Evolutionary conservation across 2,888 invertebrate species (phyloP).

Genomic region (Cacoxenus indagator): DNA sequence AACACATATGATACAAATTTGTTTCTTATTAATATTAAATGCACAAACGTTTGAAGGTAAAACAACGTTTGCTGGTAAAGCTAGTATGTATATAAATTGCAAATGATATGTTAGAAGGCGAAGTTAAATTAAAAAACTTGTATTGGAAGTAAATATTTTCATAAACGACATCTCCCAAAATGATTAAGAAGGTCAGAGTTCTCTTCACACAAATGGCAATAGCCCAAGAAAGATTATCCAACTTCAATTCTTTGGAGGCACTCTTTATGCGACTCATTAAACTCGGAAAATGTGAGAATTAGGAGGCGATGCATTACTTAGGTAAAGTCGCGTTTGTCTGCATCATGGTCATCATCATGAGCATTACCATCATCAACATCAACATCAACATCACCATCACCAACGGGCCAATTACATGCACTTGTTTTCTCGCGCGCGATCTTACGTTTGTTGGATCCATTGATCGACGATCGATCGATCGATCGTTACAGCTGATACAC

Average conservation of each 20-base stretch:
- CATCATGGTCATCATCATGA: conserved; percentile 1
- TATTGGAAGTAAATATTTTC: no score
- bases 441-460: no score
- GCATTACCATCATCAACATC: background rate
- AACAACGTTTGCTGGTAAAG: no score
- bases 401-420: conserved; percentile 18
- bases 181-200: no score
- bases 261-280: conserved; percentile 4
- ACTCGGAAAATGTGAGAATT: conserved; percentile 6
- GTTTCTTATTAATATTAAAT: no score
- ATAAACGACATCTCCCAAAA: no score
- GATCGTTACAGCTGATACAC: background rate
- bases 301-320: background rate
- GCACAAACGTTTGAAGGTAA: no score
- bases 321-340: background rate
- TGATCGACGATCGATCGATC: background rate
- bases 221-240: no score
- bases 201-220: background rate
- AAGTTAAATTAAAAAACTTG: no score
- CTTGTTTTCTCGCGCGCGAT: conserved; percentile 9
- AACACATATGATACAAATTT: no score
- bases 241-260: background rate
- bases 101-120: no score
- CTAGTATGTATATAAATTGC: no score
- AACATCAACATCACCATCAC: background rate